Evolutionary conservation across 1,140 invertebrate species (phyloP).

Genomic region (Lepidurus packardi): DNA sequence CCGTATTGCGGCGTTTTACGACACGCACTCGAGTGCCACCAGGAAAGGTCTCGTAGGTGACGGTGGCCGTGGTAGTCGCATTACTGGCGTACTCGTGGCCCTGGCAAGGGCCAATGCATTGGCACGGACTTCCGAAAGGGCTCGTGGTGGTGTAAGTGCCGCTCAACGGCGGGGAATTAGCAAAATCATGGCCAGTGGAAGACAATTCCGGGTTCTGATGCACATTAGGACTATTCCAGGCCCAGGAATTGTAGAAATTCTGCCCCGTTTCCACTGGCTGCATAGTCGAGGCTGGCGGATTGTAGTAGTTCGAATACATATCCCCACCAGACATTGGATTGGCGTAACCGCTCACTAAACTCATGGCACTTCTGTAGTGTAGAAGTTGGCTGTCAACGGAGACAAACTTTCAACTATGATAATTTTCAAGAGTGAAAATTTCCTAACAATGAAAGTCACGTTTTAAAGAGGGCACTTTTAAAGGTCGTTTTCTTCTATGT

Average conservation of each 20-base stretch:
- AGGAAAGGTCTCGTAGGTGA: background rate
- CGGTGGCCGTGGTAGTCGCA: background rate
- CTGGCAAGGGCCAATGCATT: conserved; percentile 1
- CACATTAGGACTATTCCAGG: background rate
- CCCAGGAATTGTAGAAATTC: background rate
- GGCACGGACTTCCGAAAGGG: background rate
- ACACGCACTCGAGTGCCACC: conserved; percentile 29
- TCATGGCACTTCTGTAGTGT: background rate
- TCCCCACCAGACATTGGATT: background rate
- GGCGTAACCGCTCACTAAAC: conserved; percentile 6
- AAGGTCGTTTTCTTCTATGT: no score
- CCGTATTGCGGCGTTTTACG: conserved; percentile 44
- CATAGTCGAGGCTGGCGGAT: background rate
- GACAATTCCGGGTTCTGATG: background rate
- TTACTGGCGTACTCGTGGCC: background rate
- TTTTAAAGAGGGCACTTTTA: no score
- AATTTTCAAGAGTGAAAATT: no score
- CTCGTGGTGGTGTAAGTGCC: background rate
- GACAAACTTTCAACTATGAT: background rate
- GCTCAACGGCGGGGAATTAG: background rate
- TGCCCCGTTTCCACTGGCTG: conserved; percentile 12
- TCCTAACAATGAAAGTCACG: no score
- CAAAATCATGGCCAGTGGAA: background rate
- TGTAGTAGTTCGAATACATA: conserved; percentile 1
- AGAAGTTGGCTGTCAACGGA: background rate